A percentile compares a stretch with the other conserved stretches of the same genome.
phyloP scores from a whole-genome alignment of 2,888 invertebrate species.

The Carpatolechia fugitivella region DNA sequence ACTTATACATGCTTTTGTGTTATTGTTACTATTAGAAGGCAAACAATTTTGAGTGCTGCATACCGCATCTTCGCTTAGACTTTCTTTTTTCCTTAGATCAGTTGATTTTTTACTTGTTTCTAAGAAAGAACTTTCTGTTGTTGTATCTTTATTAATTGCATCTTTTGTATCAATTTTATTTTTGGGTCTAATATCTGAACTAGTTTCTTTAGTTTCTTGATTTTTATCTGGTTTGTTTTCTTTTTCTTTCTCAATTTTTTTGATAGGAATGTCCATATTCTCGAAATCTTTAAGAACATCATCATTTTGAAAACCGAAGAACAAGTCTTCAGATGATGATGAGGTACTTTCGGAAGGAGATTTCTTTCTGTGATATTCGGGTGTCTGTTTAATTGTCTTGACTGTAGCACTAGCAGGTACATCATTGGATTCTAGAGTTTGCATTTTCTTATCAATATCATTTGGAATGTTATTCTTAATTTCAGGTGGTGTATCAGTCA shows the following conservation, averaged over 20 bases:
- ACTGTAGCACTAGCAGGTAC: neutral
- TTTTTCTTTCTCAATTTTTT: conserved; percentile 11
- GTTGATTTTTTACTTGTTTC: no score
- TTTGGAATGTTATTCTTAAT: neutral
- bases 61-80: no score
- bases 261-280: conserved; percentile 51
- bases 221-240: neutral
- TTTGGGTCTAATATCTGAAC: no score
- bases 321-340: conserved; percentile 26
- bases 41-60: no score
- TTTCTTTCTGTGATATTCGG: neutral
- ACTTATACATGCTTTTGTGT: no score
- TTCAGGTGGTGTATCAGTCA: neutral
- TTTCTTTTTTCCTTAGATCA: no score
- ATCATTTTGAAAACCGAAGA: conserved; percentile 42
- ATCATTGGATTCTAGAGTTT: neutral
- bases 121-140: no score
- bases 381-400: neutral
- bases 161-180: neutral
- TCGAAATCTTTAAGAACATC: conserved; percentile 46
- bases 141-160: no score
- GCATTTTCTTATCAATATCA: neutral
- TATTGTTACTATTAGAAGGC: no score
- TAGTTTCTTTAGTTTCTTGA: neutral
- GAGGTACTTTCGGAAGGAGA: neutral